These are phyloP conservation scores for Papilio protenor DNA, from an alignment of 2,888 invertebrate genomes.

Conservation along the genomic window DNA sequence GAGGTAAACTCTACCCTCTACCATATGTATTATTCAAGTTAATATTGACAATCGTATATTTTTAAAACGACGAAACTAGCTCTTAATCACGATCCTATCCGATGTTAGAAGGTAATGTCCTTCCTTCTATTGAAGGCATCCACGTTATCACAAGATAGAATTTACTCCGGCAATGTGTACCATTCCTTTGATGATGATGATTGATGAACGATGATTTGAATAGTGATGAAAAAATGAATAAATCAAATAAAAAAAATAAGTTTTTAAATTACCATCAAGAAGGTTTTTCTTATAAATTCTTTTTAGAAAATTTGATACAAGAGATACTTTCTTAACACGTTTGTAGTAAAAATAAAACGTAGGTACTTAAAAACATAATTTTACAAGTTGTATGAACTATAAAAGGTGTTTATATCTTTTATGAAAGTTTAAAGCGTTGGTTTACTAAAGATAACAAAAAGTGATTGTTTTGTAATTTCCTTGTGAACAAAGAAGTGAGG, in stretches of 20 bases:
- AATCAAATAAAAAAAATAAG: neutral
- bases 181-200: neutral
- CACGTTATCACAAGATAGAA: neutral
- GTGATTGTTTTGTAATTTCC: constrained; percentile 10
- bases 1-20: constrained; percentile 14
- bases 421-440: constrained; percentile 16
- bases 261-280: neutral
- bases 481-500: neutral
- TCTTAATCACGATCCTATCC: no score
- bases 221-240: neutral
- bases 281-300: neutral
- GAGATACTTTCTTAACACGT: neutral
- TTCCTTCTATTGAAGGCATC: neutral
- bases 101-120: no score
- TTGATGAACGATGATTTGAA: neutral
- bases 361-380: constrained; percentile 17
- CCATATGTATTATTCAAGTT: neutral
- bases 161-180: no score
- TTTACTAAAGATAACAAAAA: constrained; percentile 29
- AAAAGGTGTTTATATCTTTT: constrained; percentile 34
- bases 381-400: constrained; percentile 22
- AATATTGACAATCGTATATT: neutral
- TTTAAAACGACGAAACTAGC: neutral
- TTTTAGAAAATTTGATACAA: neutral
- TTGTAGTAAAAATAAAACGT: constrained; percentile 7